A percentile compares a stretch with the other conserved stretches of the same genome.
Evolutionary conservation across 1,140 invertebrate species (phyloP).

Genomic region (Drosophila aff.): DNA sequence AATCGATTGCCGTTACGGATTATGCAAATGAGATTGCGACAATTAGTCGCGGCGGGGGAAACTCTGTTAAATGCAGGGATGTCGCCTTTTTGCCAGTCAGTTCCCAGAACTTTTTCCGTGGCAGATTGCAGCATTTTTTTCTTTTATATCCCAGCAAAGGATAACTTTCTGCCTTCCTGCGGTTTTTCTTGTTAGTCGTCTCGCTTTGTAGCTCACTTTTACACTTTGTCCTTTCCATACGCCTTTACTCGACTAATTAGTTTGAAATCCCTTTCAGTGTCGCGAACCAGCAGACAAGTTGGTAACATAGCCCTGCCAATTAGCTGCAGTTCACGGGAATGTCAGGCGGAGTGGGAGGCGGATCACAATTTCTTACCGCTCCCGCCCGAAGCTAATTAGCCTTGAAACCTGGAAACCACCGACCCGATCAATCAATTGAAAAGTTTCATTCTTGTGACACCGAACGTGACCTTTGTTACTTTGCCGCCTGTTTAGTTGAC

Average conservation of each 20-base stretch:
- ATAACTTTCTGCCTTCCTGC: conserved; percentile 9
- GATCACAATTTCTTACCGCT: conserved; percentile 8
- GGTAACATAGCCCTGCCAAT: conserved; percentile 10
- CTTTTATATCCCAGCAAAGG: neutral
- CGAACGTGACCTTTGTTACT: conserved; percentile 73
- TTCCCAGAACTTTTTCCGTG: conserved; percentile 8
- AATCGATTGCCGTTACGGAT: conserved; percentile 52
- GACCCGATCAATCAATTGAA: conserved; percentile 71
- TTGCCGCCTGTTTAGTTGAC: conserved; percentile 51
- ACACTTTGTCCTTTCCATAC: conserved; percentile 5
- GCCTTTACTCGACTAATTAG: conserved; percentile 51
- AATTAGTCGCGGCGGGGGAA: conserved; percentile 34
- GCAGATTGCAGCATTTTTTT: conserved; percentile 3
- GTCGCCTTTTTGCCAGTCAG: neutral
- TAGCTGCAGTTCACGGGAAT: conserved; percentile 32
- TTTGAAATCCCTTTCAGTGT: conserved; percentile 61
- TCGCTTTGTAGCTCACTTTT: conserved; percentile 34
- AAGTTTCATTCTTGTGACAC: conserved; percentile 59
- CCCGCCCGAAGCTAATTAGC: conserved; percentile 55
- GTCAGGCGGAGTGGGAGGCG: neutral
- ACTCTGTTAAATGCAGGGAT: conserved; percentile 18
- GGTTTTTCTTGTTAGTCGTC: conserved; percentile 22
- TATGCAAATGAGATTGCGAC: conserved; percentile 58
- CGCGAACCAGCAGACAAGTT: conserved; percentile 31
- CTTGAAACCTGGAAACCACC: conserved; percentile 61